A percentile compares a stretch with the other conserved stretches of the same genome.
These are phyloP conservation scores for Hemiscyllium ocellatum DNA, from an alignment of 2,113 vertebrate genomes.

Conservation along the genomic window DNA sequence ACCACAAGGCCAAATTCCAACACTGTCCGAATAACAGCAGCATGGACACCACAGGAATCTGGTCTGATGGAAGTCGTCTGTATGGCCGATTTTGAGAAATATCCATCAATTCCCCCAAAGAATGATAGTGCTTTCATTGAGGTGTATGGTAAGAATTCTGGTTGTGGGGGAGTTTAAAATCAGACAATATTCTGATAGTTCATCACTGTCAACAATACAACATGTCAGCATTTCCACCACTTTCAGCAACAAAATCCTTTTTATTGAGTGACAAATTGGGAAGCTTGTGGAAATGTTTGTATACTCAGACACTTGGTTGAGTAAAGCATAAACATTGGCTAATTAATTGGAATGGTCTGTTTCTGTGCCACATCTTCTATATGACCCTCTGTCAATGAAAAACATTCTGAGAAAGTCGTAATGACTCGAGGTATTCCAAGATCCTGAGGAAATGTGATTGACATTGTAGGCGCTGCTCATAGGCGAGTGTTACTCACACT, in stretches of 20 bases:
- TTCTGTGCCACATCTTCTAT: too few species aligned
- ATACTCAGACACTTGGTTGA: not conserved
- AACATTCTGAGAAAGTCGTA: too few species aligned
- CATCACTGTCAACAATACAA: not conserved
- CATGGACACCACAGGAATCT: too few species aligned
- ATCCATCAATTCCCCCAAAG: too few species aligned
- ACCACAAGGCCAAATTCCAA: too few species aligned
- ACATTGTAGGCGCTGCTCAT: not conserved
- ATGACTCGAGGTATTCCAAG: too few species aligned
- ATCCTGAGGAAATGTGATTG: too few species aligned
- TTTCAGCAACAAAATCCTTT: not conserved
- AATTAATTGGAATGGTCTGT: too few species aligned
- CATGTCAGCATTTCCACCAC: not conserved
- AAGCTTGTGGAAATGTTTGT: not conserved
- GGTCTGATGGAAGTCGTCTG: too few species aligned
- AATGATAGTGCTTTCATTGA: not conserved
- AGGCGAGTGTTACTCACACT: not conserved
- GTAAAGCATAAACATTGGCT: too few species aligned
- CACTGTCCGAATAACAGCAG: not conserved
- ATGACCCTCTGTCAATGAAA: too few species aligned
- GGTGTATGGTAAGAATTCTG: constrained; percentile 4
- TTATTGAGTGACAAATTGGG: not conserved
- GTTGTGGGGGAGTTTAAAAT: not conserved
- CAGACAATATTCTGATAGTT: not conserved
- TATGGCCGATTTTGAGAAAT: too few species aligned